These are phyloP conservation scores for Pandemis cinnamomeana DNA, from an alignment of 2,888 invertebrate genomes.

Conservation along the genomic window DNA sequence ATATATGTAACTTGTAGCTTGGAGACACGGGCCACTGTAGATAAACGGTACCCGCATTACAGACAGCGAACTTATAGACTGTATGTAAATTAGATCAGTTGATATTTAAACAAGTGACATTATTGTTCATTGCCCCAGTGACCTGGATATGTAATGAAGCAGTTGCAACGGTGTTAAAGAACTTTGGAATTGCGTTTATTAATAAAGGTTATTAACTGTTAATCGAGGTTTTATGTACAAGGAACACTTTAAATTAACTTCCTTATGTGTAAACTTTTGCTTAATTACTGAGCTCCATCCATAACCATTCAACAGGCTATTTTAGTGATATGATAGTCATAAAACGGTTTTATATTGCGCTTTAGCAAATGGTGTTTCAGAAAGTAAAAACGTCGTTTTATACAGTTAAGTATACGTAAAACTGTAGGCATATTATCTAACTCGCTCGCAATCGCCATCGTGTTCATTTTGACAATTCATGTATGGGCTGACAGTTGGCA, in stretches of 20 bases:
- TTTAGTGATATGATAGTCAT: neutral
- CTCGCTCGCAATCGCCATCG: too few relatives aligned
- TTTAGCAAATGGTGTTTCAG: too few relatives aligned
- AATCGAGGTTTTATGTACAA: neutral
- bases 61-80: neutral
- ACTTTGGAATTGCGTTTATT: neutral
- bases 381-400: too few relatives aligned
- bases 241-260: neutral
- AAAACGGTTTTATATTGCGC: too few relatives aligned
- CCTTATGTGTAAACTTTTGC: constrained; percentile 3
- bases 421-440: too few relatives aligned
- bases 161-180: constrained; percentile 14
- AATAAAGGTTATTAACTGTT: neutral
- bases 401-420: too few relatives aligned
- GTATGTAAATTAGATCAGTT: constrained; percentile 31
- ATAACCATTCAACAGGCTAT: neutral
- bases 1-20: too few relatives aligned
- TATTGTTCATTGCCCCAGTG: constrained; percentile 34
- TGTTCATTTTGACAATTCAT: too few relatives aligned
- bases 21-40: too few relatives aligned
- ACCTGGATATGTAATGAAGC: constrained; percentile 28
- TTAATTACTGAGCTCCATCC: neutral
- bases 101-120: constrained; percentile 40
- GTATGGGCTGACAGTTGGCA: too few relatives aligned
- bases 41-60: constrained; percentile 5